Percentiles rank a stretch among this genome's conserved stretches.
These are phyloP conservation scores for Pseudomyrmex pallidus DNA, from an alignment of 1,140 invertebrate species.

Conservation along the genomic window DNA sequence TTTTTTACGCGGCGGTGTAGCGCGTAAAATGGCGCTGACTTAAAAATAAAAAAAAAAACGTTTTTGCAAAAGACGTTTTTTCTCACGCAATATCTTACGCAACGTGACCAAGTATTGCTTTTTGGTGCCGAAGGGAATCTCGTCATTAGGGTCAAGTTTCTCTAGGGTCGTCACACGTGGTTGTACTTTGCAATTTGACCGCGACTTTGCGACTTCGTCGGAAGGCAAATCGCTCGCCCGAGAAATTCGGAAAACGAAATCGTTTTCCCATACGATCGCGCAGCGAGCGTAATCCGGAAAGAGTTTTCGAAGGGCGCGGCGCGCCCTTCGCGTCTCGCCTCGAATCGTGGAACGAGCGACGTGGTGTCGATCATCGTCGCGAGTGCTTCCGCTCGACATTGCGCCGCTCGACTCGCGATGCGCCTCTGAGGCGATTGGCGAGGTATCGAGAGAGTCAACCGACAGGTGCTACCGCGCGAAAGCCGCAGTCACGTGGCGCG, in stretches of 20 bases:
- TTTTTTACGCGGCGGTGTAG: background rate
- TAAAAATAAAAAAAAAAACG: no score
- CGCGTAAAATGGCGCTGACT: background rate
- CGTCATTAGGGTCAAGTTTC: background rate
- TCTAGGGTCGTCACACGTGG: constrained; percentile 59
- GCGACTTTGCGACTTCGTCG: background rate
- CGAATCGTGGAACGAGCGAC: constrained; percentile 52
- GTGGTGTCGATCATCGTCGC: constrained; percentile 5
- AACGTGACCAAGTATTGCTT: no score
- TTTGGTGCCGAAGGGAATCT: no score
- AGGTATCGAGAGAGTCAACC: constrained; percentile 27
- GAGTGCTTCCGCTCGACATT: constrained; percentile 9
- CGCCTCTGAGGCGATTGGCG: constrained; percentile 20
- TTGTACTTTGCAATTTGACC: background rate
- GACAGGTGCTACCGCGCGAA: constrained; percentile 21
- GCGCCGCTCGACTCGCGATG: constrained; percentile 40
- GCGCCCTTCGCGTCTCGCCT: constrained; percentile 7
- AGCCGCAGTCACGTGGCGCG: constrained; percentile 27
- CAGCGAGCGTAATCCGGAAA: background rate
- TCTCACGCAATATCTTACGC: background rate
- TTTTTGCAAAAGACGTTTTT: background rate
- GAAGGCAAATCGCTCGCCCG: no score
- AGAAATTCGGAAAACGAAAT: background rate
- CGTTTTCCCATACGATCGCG: background rate
- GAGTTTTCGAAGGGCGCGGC: background rate